Evolutionary conservation across 2,888 invertebrate genomes (phyloP).

Genomic region (Eucera pruinosa): DNA sequence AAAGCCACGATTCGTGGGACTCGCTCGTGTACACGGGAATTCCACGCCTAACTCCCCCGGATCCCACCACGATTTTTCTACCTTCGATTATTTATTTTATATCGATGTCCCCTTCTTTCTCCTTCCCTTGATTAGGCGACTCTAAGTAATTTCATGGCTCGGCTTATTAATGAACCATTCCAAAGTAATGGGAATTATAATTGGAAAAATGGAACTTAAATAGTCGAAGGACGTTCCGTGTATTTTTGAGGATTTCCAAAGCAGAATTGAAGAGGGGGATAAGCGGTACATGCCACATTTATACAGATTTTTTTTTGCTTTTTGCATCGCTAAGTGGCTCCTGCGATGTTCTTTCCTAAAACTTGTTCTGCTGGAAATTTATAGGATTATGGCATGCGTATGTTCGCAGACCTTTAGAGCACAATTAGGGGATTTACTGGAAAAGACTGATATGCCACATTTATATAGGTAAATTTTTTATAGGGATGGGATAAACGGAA

Average conservation of each 20-base stretch:
- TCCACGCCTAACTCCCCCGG: conserved; percentile 4
- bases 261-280: not conserved
- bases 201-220: not conserved
- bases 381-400: no score
- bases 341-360: no score
- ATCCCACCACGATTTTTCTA: conserved; percentile 20
- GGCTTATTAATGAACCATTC: conserved; percentile 28
- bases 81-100: conserved; percentile 19
- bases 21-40: conserved; percentile 23
- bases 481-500: no score
- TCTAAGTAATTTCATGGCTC: conserved; percentile 33
- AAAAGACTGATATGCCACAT: no score
- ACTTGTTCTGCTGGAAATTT: no score
- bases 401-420: no score
- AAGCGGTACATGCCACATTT: no score
- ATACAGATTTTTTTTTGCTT: no score
- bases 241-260: not conserved
- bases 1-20: conserved; percentile 11
- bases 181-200: not conserved
- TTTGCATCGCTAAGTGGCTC: no score
- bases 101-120: not conserved
- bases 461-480: no score
- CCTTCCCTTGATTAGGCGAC: conserved; percentile 1
- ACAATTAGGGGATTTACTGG: no score
- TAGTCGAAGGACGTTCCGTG: not conserved